A percentile compares a stretch with the other conserved stretches of the same genome.
phyloP scores from a whole-genome alignment of 2,797 vertebrate genomes.

The Varecia variegata region DNA sequence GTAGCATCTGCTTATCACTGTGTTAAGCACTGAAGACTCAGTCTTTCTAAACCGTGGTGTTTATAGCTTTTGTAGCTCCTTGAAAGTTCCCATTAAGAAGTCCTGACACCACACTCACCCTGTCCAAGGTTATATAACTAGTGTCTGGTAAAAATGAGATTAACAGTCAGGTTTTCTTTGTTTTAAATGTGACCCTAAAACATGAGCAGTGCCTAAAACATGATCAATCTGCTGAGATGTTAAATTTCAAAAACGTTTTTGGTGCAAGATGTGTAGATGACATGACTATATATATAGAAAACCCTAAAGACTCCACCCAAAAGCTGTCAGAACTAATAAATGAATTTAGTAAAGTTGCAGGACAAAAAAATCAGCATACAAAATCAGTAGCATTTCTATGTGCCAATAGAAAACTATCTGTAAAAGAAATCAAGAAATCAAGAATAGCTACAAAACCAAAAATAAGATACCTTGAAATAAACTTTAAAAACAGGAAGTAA shows the following conservation, averaged over 20 bases:
- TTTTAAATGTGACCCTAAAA: not conserved
- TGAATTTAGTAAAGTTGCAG: not conserved
- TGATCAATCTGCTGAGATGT: not conserved
- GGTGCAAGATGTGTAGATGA: not conserved
- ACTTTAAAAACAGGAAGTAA: not conserved
- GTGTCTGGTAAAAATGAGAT: not conserved
- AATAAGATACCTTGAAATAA: not conserved
- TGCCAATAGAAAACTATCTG: not conserved
- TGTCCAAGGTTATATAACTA: not conserved
- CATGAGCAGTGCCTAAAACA: no score
- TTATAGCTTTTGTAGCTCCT: not conserved
- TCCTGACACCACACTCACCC: not conserved
- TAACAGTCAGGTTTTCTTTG: not conserved
- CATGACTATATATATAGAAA: not conserved
- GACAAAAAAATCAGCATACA: not conserved
- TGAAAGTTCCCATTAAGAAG: not conserved
- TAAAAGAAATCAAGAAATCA: not conserved
- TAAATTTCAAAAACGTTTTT: not conserved
- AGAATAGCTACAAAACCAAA: not conserved
- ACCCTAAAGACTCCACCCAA: not conserved
- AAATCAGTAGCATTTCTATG: not conserved
- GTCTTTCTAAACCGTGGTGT: not conserved
- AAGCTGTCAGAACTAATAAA: not conserved
- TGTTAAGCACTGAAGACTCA: not conserved
- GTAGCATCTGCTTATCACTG: not conserved